phyloP scores from a whole-genome alignment of 2,888 invertebrate species.

The Sericinus montela region DNA sequence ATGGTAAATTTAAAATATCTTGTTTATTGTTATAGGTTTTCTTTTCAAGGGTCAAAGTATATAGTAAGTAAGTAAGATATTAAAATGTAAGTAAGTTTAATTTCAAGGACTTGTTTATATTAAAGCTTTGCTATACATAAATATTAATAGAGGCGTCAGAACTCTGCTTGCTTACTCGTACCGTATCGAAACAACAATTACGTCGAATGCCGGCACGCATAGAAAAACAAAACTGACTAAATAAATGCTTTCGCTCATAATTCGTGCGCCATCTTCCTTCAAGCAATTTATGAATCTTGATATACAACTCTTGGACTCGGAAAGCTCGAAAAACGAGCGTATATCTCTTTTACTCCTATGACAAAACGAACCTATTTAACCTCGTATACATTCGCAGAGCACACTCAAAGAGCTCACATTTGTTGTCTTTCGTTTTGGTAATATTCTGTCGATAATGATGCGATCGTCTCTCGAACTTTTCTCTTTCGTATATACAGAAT shows the following conservation, averaged over 20 bases:
- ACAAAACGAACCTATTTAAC: slow-evolving; percentile 34
- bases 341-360: slow-evolving; percentile 49
- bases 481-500: slow-evolving; percentile 45
- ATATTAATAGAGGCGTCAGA: slow-evolving; percentile 36
- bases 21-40: too few species aligned
- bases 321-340: slow-evolving; percentile 39
- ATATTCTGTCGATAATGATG: slow-evolving; percentile 51
- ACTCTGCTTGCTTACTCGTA: slow-evolving; percentile 34
- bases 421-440: slow-evolving; percentile 54
- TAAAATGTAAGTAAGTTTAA: too few species aligned
- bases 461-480: slow-evolving; percentile 41
- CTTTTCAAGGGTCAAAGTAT: too few species aligned
- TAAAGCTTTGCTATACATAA: slow-evolving; percentile 30
- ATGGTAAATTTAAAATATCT: too few species aligned
- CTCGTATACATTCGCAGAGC: slow-evolving; percentile 30
- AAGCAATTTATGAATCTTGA: slow-evolving; percentile 29
- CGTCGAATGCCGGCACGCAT: slow-evolving; percentile 45
- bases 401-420: slow-evolving; percentile 39
- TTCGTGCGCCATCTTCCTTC: slow-evolving; percentile 49
- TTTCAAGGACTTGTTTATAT: not conserved
- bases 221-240: slow-evolving; percentile 56
- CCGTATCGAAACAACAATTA: slow-evolving; percentile 63
- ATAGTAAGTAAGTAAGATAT: too few species aligned
- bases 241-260: slow-evolving; percentile 50
- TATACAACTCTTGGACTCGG: slow-evolving; percentile 19